Evolutionary conservation across 2,113 vertebrate genomes (phyloP).

Genomic region (Sturnus vulgaris): DNA sequence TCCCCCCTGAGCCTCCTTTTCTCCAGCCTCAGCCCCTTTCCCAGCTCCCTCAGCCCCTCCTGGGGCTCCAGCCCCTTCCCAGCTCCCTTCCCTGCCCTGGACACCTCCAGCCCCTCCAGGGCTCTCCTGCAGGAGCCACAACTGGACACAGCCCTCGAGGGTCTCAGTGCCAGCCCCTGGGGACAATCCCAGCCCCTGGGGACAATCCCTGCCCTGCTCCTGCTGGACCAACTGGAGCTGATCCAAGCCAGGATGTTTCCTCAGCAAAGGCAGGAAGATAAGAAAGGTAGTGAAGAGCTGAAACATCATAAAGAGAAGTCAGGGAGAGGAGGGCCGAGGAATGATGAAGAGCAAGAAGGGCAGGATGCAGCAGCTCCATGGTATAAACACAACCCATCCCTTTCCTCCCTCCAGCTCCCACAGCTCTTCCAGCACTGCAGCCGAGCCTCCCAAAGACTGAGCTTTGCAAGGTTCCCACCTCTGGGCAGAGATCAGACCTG

Average conservation of each 20-base stretch:
- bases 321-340: not conserved
- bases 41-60: not conserved
- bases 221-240: not conserved
- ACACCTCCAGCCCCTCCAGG: not conserved
- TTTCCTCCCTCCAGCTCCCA: not conserved
- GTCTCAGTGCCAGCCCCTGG: not conserved
- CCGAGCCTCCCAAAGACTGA: not conserved
- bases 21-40: not conserved
- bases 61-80: not conserved
- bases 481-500: not conserved
- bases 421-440: not conserved
- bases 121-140: not conserved
- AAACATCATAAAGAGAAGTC: not conserved
- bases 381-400: not conserved
- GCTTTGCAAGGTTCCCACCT: not conserved
- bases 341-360: not conserved
- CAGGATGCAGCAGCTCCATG: not conserved
- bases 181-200: too few species aligned
- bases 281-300: not conserved
- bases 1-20: not conserved
- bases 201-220: not conserved
- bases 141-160: not conserved
- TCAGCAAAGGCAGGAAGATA: not conserved
- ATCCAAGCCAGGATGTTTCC: not conserved
- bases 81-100: not conserved